Base-by-base conservation (phyloP, 2,113 vertebrate genomes). In the Ageneiosus marmoratus region DNA sequence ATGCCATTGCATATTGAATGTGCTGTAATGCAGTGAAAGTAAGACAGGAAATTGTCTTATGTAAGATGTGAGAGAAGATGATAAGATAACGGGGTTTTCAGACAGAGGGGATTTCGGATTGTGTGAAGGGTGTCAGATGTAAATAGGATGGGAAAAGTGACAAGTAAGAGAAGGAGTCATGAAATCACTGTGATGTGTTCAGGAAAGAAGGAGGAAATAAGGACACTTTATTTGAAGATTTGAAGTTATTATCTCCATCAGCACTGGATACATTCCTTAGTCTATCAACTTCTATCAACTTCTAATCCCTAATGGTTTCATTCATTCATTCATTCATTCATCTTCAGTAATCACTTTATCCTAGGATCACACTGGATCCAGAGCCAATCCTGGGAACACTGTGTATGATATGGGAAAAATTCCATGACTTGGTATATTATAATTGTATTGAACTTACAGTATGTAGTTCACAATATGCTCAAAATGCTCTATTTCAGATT, bases 141-240 rank as follows among this genome's bases (percentile, higher is more conserved):
- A 81, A 70, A 79, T 80, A 48, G 16, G 53, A 58, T 22, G 79
- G 79, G 83, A 82, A 76, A 76, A 51, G 53, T 58, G 65, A 84
- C 56, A 76, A 41, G 41, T 73, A 16, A 70, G 60, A 32, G 69
- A 72, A 15, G 62, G 58, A 50, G 85, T 53, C 51, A 80, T 83
- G 76, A 83, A 77, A 67, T 83, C 69, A 79, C 22, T 13, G 48
- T 65, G n/a, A n/a, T n/a, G n/a, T n/a, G n/a, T n/a, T n/a, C n/a
- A 81, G 32, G n/a, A 62, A 44, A 46, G n/a, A 32, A 58, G 13
- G 1, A 29, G 44, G 16, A 81, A 51, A 29, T 11, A 53, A 72
- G 10, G 22, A 10, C 22, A 27, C 27, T 29, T 32, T 37, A 9
- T 27, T n/a, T n/a, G n/a, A 41, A 48, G 22, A 8, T 73, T 46